Evolutionary conservation across 2,797 vertebrate species (phyloP).

Genomic region (Rhabdomys pumilio): DNA sequence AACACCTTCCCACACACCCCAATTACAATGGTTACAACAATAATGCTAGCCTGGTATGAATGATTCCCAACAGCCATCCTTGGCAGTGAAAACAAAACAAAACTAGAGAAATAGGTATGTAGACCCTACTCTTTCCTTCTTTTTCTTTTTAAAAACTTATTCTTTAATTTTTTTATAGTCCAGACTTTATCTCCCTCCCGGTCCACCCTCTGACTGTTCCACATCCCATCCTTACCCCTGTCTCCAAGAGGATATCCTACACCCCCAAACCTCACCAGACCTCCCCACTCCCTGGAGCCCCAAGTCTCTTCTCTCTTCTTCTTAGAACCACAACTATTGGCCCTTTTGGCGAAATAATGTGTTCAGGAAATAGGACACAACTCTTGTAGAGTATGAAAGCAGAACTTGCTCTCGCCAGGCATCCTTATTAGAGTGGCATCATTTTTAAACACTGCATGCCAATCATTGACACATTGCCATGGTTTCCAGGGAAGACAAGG

Average conservation of each 20-base stretch:
- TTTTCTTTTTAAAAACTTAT: too few species aligned
- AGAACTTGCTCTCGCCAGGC: background rate
- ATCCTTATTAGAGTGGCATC: background rate
- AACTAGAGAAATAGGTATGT: background rate
- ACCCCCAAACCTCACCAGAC: too few species aligned
- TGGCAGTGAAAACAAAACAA: background rate
- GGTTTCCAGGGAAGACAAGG: background rate
- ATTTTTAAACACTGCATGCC: background rate
- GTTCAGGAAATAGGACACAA: background rate
- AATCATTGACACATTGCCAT: background rate
- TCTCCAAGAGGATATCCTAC: too few species aligned
- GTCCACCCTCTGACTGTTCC: too few species aligned
- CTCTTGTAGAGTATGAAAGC: background rate
- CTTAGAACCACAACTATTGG: background rate
- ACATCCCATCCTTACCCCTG: too few species aligned
- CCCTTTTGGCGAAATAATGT: background rate
- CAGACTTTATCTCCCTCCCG: too few species aligned
- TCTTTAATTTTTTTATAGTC: too few species aligned
- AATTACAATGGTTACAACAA: background rate
- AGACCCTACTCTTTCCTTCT: background rate
- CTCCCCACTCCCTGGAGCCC: too few species aligned
- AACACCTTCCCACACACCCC: background rate
- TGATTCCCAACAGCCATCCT: background rate
- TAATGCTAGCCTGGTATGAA: background rate
- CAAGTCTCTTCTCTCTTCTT: background rate